Percentiles rank a stretch among this genome's conserved stretches.
phyloP scores from a whole-genome alignment of 2,113 vertebrate species.

The Cranoglanis bouderius region DNA sequence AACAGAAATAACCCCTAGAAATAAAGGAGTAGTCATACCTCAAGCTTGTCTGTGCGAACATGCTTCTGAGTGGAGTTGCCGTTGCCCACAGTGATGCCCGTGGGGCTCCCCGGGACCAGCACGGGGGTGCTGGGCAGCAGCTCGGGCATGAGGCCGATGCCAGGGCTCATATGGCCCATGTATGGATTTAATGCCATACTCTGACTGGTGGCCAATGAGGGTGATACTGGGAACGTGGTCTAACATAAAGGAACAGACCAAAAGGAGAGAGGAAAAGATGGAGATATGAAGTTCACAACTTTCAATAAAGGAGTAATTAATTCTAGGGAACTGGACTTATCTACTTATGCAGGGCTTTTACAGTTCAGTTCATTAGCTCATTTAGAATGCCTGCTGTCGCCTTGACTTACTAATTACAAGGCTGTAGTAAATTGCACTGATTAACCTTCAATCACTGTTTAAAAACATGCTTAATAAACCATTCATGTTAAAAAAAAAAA shows the following conservation, averaged over 20 bases:
- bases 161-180: slow-evolving; percentile 88
- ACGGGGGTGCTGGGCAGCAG: slow-evolving; percentile 88
- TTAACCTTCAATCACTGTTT: slow-evolving; percentile 1
- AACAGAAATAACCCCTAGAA: background rate
- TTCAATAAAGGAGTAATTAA: background rate
- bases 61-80: slow-evolving; percentile 85
- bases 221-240: slow-evolving; percentile 89
- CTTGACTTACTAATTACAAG: slow-evolving; percentile 2
- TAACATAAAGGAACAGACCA: slow-evolving; percentile 55
- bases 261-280: background rate
- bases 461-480: background rate
- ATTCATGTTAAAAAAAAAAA: background rate
- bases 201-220: slow-evolving; percentile 84
- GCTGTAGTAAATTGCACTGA: background rate
- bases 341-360: background rate
- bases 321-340: background rate
- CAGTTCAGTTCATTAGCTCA: background rate
- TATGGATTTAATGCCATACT: slow-evolving; percentile 94
- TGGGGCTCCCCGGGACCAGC: slow-evolving; percentile 90
- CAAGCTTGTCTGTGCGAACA: slow-evolving; percentile 93
- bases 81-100: slow-evolving; percentile 81
- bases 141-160: slow-evolving; percentile 93
- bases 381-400: background rate
- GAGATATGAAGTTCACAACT: background rate
- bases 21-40: slow-evolving; percentile 75